Evolutionary conservation across 2,888 invertebrate genomes (phyloP), one percentile per base, ranked within the genome.

Genomic region (Eurois occulta): DNA sequence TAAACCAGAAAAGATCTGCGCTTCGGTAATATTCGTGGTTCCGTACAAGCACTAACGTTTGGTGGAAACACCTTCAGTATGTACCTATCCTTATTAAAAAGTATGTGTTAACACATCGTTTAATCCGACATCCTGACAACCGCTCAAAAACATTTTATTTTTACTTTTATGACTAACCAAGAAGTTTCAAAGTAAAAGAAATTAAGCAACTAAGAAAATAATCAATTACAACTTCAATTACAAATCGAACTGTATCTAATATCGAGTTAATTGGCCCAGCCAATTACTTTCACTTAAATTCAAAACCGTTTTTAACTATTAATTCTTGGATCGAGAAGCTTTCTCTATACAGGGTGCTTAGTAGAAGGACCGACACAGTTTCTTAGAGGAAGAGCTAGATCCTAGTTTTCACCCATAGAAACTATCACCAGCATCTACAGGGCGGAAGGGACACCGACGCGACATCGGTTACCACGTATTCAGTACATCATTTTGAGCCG

Each of bases 221-320:
- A 2, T 60, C 46, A 48, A 75, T 52, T 55, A 48, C 21, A 75
- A 69, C 41, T 72, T 7, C 64, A 68, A 58, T 74, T 66, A 48
- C 62, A 73, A 62, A 73, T 52, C 0, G 21, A 69, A 69, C 65
- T 72, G 10, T 65, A 10, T 18, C 43, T 41, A 41, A 28, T 28
- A 28, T 41, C 18, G 18, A 65, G 16, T n/a, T n/a, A 18, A 41
- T 65, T 65, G 41, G 16, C 48, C 43, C 11, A 4, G 1, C 7
- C 32, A 46, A 74, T 74, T 77, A 77, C 16, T 13, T 41, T 67
- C 66, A 80, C 43, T 80, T 69, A 80, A 64, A 71, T 65, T 72
- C 48, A 62, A 74, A 72, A 46, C n/a, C 24, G 69, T 58, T 55
- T 67, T 68, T 62, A 65, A 78, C 60, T 43, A 48, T 62, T 28